Evolutionary conservation across 2,113 vertebrate genomes (phyloP), one percentile per base, ranked within the genome.

Genomic region (Phalacrocorax carbo): DNA sequence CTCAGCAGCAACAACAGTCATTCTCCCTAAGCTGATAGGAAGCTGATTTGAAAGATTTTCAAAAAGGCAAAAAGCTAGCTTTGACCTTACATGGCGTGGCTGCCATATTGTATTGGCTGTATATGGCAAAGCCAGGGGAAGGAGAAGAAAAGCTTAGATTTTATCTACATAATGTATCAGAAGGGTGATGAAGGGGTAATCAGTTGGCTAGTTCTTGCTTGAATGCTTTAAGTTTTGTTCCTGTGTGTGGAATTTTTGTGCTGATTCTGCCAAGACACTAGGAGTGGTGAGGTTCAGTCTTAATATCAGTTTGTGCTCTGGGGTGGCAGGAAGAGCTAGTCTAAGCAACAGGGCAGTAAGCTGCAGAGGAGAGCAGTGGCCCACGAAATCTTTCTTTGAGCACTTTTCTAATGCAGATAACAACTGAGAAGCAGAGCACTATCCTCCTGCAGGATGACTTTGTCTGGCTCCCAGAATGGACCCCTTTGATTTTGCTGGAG

Each of bases 71-170:
- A 46, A 75, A 20, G 10, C 36, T 72, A 29, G 7, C 27, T 20
- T 25, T 82, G 25, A 55, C 29, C 4, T 32, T 62, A 12, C 0
- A 0, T 46, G 1, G 1, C 51, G 11, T 64, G 48, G 17, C 44
- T 88, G 29, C 11, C 8, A 1, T 54, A 30, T 22, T 60, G 2
- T 40, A 27, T 58, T 2, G 1, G 9, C 40, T 60, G 11, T 48
- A 13, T 51, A 11, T 13, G 7, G 32, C 77, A 76, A 57, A 85
- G 49, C n/a, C 17, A 66, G 25, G 26, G 32, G 40, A 73, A 76
- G 69, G 18, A 38, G 26, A 25, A 54, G 14, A 68, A 75, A n/a
- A 78, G 8, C 40, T 54, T 76, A 66, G 38, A 5, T 72, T 83
- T 83, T 44, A 25, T 55, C 9, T 58, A 5, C 2, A 2, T 20